Evolutionary conservation across 2,797 vertebrate genomes (phyloP).

Genomic region (Lateolabrax maculatus): DNA sequence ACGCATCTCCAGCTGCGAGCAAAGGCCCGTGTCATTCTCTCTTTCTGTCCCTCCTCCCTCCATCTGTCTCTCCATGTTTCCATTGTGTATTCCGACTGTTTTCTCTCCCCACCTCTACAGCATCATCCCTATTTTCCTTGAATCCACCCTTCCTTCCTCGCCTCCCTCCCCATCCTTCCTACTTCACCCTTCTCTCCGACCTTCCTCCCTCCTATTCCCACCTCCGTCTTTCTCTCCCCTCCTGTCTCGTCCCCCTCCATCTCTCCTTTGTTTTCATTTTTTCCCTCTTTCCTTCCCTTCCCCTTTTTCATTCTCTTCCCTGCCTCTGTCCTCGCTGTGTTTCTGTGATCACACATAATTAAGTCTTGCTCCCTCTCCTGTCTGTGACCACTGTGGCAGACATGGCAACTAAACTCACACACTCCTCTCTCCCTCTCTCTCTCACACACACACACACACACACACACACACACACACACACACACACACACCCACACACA

Average conservation of each 20-base stretch:
- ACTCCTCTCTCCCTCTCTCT: background rate
- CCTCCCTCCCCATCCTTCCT: background rate
- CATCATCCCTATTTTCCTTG: background rate
- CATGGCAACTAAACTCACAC: background rate
- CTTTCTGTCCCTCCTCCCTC: background rate
- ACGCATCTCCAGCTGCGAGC: slow-evolving; percentile 42
- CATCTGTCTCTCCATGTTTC: slow-evolving; percentile 12
- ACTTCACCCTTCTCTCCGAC: background rate
- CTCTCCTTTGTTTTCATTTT: background rate
- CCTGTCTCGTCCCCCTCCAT: too few species aligned
- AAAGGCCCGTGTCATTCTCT: slow-evolving; percentile 12
- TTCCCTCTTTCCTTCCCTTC: background rate
- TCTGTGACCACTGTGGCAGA: slow-evolving; percentile 13
- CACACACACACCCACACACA: slow-evolving; percentile 18
- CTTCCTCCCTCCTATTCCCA: background rate
- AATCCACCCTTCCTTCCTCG: background rate
- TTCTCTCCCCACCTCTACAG: background rate
- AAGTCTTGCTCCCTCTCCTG: slow-evolving; percentile 20
- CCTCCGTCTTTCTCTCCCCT: too few species aligned
- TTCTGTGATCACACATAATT: slow-evolving; percentile 42
- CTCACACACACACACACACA: background rate
- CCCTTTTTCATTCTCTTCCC: background rate
- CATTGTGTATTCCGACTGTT: background rate
- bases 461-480: slow-evolving; percentile 5
- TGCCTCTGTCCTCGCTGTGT: background rate